Base-by-base conservation (phyloP, 2,113 vertebrate species). In the Silurus asotus region DNA sequence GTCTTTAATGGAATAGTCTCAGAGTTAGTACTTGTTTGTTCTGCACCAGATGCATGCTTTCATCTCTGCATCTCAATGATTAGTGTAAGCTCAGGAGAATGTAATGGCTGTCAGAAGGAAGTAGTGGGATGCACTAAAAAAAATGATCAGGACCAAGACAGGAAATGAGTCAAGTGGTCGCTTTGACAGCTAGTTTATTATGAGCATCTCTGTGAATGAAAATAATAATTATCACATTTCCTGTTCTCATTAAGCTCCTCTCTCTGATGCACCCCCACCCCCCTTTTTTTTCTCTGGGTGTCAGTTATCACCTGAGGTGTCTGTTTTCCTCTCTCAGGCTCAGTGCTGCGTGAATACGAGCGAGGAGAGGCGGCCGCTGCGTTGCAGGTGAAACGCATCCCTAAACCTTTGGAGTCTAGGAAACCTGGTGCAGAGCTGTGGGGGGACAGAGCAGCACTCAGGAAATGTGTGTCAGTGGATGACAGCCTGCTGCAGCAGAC, bases 241-340 rank as follows among this genome's bases (percentile, higher is more conserved):
- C 62, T 17, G 49, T 81, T 61, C 67, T 86, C 81, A 55, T 28
- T 67, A 6, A 17, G n/a, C 28, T 37, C 17, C 84, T n/a, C 25
- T 89, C 61, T 77, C 76, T 20, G 59, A 85, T 89, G 70, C 83
- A 49, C 49, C 62, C 76, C 51, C 37, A 37, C 53, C 37, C 6
- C 19, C 72, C 77, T 81, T 78, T 86, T 78, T 58, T 61, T 80
- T 86, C 83, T 87, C 86, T 88, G 90, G 93, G 90, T 96, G 95
- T 97, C 93, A 90, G 90, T 94, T 98, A 93, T 94, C 96, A 92
- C 25, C 81, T 84, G 84, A 90, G 87, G 92, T 91, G 89, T 96
- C 93, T 97, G 94, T 97, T 96, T 96, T 96, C 86, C 92, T 93
- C 86, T 72, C 90, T 88, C 96, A 97, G 96, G 94, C 93, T 94